Percentiles rank a stretch among this genome's conserved stretches.
phyloP scores from a whole-genome alignment of 1,140 invertebrate genomes.

The Drosophila tristis region DNA sequence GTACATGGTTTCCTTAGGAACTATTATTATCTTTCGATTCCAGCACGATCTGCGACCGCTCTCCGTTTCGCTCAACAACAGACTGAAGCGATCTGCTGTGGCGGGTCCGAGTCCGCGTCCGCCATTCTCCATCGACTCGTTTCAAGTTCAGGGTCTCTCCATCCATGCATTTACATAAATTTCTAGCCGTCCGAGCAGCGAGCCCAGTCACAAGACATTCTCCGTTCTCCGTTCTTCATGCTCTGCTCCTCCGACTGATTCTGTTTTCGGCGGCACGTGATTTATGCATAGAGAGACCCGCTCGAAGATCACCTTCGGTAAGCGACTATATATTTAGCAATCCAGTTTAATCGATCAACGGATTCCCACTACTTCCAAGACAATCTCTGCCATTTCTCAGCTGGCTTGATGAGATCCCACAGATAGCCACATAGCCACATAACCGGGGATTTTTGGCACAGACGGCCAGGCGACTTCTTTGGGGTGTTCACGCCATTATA shows the following conservation, averaged over 20 bases:
- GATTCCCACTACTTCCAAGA: slow-evolving; percentile 38
- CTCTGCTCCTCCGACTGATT: slow-evolving; percentile 30
- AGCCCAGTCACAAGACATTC: slow-evolving; percentile 43
- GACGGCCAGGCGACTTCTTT: slow-evolving; percentile 59
- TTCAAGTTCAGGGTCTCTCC: slow-evolving; percentile 73
- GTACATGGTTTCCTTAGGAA: slow-evolving; percentile 42
- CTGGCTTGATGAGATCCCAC: slow-evolving; percentile 37
- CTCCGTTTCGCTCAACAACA: slow-evolving; percentile 49
- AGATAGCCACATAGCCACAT: slow-evolving; percentile 34
- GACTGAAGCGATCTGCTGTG: slow-evolving; percentile 47
- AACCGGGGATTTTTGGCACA: slow-evolving; percentile 31
- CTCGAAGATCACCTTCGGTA: slow-evolving; percentile 24
- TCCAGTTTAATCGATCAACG: slow-evolving; percentile 66
- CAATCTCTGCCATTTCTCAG: slow-evolving; percentile 47
- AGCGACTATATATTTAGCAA: slow-evolving; percentile 46
- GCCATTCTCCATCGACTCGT: slow-evolving; percentile 40
- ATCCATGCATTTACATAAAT: slow-evolving; percentile 73
- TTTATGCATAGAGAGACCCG: slow-evolving; percentile 62
- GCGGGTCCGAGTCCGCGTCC: not conserved
- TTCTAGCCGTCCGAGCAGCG: slow-evolving; percentile 47
- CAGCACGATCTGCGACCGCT: slow-evolving; percentile 26
- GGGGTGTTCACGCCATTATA: slow-evolving; percentile 60
- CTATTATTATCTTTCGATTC: slow-evolving; percentile 7
- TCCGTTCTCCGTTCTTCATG: slow-evolving; percentile 34
- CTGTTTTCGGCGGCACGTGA: slow-evolving; percentile 57